Base-by-base conservation (phyloP, 1,140 invertebrate genomes). In the Heliconius hewitsoni region DNA sequence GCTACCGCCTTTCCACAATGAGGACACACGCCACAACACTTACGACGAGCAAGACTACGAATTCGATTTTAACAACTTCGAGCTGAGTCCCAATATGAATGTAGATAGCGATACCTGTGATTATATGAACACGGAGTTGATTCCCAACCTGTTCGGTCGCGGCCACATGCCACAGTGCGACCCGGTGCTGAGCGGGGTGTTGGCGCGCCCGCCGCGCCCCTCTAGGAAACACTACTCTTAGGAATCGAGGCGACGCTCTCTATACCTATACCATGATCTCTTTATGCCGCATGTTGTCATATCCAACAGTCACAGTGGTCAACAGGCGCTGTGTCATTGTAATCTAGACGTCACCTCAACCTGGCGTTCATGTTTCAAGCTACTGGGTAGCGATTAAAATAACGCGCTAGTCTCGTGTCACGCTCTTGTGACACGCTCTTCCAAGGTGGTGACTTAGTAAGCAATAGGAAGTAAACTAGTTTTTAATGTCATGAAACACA, bases 151-250 rank as follows among this genome's bases (percentile, higher is more conserved):
- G 77, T 95, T 92, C 86, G 90, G 92, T 70, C 90, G 87, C 73
- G 92, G 88, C 18, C 89, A 92, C 81, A 84, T 91, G 82, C 90
- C 90, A 50, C 94, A 90, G 82, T 94, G 92, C 82, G 94, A 95
- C 84, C 94, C 94, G 57, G 86, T 95, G 80, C 89, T 95, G 75
- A 93, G 94, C 52, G 93, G 90, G 50, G 90, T 90, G 57, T 83
- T 92, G 76, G 83, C 91, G 8, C 87, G 90, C 1, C 90, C 93
- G 55, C 89, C 93, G 76, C 84, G 91, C 0, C 90, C 93, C 30
- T 87, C 90, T 13, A 88, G 82, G 73, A 93, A 91, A 79, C 93
- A 92, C 83, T 94, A 93, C 84, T 95, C 94, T 11, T 95, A 94
- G 94, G 94, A 95, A 71, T 55, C 79, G 73, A 11, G 60, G 75